Percentiles rank a stretch among this genome's conserved stretches.
These are phyloP conservation scores for Ectemnius cavifrons DNA, from an alignment of 2,888 invertebrate genomes.

Conservation along the genomic window DNA sequence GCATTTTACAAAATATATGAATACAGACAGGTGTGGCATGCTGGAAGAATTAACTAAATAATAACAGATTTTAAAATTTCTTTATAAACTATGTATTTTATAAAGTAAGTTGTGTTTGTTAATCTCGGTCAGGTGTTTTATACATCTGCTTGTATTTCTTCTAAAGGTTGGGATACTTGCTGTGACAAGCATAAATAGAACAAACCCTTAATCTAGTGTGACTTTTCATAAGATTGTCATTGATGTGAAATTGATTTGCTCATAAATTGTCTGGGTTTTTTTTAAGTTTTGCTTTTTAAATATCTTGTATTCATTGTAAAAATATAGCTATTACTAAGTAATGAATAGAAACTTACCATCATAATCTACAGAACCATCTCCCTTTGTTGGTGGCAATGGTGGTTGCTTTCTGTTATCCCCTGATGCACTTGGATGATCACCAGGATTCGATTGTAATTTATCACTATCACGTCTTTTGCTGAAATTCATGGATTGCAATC, in stretches of 20 bases:
- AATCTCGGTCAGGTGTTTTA: constrained; percentile 3
- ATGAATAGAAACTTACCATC: constrained; percentile 81
- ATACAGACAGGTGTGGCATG: neutral
- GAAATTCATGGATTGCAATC: constrained; percentile 36
- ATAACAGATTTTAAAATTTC: neutral
- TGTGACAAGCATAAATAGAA: no score
- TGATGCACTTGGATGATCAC: constrained; percentile 37
- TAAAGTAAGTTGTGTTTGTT: neutral
- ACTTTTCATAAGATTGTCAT: no score
- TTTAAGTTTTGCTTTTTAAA: no score
- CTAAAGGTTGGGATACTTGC: no score
- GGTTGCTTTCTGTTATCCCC: constrained; percentile 70
- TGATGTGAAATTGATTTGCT: no score
- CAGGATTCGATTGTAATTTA: constrained; percentile 58
- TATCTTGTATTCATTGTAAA: no score
- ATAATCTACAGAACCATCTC: constrained; percentile 88
- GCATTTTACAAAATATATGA: neutral
- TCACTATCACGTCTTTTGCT: constrained; percentile 70
- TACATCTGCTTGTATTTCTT: neutral
- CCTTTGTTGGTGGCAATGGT: constrained; percentile 80
- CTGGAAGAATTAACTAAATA: neutral
- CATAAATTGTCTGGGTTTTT: no score
- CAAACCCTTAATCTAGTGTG: no score
- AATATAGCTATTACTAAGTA: neutral
- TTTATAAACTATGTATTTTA: neutral